Base-by-base conservation (phyloP, 2,888 invertebrate species). In the Drosophila acutilabella region DNA sequence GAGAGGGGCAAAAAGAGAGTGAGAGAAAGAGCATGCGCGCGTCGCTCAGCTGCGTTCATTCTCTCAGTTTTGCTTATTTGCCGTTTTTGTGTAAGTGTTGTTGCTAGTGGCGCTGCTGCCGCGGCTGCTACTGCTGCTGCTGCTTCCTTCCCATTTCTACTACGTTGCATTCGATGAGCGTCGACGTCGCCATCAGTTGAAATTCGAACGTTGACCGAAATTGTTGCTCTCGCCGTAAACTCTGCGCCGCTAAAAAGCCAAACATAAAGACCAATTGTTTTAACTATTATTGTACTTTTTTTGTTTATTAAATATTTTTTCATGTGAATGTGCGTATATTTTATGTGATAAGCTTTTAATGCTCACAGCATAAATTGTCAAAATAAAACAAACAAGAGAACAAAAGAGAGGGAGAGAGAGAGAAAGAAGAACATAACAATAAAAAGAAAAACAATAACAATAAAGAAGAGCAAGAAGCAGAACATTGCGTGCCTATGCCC, bases 121-220 rank as follows among this genome's bases (percentile, higher is more conserved):
- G 50, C 26, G 40, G 38, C 23, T 54, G 48, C 14, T 42, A 41
- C n/a, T 53, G 56, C 20, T 73, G 57, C 13, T 66, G 73, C 60
- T 74, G 84, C 70, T 78, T 81, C 78, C 84, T 80, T 81, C 81
- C 66, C 75, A 78, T 78, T 78, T 78, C 73, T 83, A 81, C 78
- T 75, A 80, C 74, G 66, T 74, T 82, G 85, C 84, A 82, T 71
- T 81, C 73, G 45, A 26, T 59, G 40, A 74, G 58, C 75, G 71
- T 62, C 74, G 75, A 56, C 76, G 70, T 61, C 64, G 67, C 59
- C 36, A 44, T 85, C 89, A 90, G 90, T 90, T 84, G 88, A 81
- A 76, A 75, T 80, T 71, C 80, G 81, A 77, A 84, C 90, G 89
- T 89, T 87, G 89, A 88, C 83, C 83, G 89, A 81, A 87, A 79